Evolutionary conservation across 2,113 vertebrate species (phyloP).

Genomic region (Pao palembangensis): DNA sequence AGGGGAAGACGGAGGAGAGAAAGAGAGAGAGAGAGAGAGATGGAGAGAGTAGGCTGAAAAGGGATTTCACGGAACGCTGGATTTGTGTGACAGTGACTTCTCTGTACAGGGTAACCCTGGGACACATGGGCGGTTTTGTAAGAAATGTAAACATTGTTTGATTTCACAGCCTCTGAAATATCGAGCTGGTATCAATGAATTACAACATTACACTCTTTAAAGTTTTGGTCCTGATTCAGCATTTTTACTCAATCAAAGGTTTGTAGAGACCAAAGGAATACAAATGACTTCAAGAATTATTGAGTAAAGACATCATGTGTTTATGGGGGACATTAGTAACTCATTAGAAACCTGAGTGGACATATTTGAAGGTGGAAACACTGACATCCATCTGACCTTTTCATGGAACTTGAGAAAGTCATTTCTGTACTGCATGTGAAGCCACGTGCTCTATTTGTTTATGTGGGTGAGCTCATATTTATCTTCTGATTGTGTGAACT

Average conservation of each 20-base stretch:
- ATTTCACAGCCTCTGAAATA: neutral
- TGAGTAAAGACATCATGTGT: too few species aligned
- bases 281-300: too few species aligned
- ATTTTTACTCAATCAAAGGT: too few species aligned
- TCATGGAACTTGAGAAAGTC: too few species aligned
- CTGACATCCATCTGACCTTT: too few species aligned
- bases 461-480: constrained; percentile 11
- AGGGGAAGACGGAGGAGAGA: neutral
- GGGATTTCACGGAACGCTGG: constrained; percentile 17
- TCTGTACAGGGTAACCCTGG: neutral
- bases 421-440: too few species aligned
- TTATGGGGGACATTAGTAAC: neutral
- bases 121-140: neutral
- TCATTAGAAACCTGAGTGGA: neutral
- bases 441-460: constrained; percentile 1
- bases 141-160: neutral
- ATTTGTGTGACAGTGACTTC: neutral
- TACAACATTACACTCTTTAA: too few species aligned
- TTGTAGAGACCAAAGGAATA: too few species aligned
- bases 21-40: too few species aligned
- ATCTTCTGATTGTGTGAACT: neutral
- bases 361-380: too few species aligned
- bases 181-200: neutral
- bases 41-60: neutral
- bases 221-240: too few species aligned